Evolutionary conservation across 2,797 vertebrate genomes (phyloP).

Genomic region (Ambastaia sidthimunki): DNA sequence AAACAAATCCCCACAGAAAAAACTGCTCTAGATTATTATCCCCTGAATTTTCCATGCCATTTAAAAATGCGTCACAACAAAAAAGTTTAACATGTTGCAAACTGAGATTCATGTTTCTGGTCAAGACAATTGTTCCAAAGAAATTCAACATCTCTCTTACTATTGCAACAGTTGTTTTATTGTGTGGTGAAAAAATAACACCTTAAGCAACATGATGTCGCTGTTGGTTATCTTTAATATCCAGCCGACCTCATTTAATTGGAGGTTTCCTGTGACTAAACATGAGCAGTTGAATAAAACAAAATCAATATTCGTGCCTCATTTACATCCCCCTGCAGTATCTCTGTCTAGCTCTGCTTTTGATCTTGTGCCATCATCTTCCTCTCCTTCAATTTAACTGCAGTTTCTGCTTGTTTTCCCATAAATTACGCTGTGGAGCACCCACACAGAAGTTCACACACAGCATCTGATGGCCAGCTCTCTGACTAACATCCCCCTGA

Average conservation of each 20-base stretch:
- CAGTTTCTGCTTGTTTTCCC: slow-evolving; percentile 34
- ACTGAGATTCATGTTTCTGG: background rate
- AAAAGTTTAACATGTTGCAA: background rate
- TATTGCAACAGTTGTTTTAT: background rate
- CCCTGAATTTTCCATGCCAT: too few species aligned
- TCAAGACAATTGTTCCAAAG: background rate
- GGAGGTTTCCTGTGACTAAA: background rate
- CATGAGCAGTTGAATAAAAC: background rate
- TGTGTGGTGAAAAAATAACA: too few species aligned
- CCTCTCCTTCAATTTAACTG: slow-evolving; percentile 30
- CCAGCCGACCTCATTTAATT: background rate
- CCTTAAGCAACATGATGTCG: background rate
- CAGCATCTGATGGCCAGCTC: slow-evolving; percentile 34
- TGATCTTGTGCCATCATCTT: slow-evolving; percentile 36
- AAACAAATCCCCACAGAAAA: background rate
- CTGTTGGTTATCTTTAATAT: background rate
- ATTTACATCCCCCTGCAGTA: background rate
- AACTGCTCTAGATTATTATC: background rate
- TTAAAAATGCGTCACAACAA: background rate
- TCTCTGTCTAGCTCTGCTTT: background rate
- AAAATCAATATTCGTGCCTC: background rate
- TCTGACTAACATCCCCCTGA: slow-evolving; percentile 51
- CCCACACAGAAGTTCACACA: slow-evolving; percentile 51
- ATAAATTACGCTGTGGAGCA: slow-evolving; percentile 44
- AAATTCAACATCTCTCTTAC: background rate